These are phyloP conservation scores for Nannoperca obscura DNA, from an alignment of 2,797 vertebrate genomes.

Conservation along the genomic window DNA sequence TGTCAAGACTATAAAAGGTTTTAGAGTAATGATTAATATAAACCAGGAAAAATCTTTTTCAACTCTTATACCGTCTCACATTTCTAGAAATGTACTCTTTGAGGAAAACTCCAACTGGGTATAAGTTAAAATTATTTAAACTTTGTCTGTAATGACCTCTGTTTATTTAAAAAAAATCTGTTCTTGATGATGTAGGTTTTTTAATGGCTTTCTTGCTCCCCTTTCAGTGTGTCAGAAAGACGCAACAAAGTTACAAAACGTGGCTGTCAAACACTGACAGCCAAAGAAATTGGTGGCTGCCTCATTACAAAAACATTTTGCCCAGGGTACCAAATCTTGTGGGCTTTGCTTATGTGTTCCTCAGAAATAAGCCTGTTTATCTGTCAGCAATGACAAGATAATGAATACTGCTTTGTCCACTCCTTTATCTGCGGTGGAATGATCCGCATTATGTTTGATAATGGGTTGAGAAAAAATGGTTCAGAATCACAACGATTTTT, in stretches of 20 bases:
- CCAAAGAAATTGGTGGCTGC: conserved; percentile 16
- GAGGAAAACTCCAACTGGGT: neutral
- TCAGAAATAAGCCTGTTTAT: conserved; percentile 77
- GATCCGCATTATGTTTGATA: conserved; percentile 78
- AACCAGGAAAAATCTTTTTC: conserved; percentile 4
- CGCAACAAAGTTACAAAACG: conserved; percentile 11
- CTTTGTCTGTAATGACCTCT: neutral
- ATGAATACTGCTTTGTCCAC: conserved; percentile 77
- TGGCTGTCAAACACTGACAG: conserved; percentile 27
- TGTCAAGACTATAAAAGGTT: neutral
- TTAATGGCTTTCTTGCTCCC: neutral
- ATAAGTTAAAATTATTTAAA: neutral
- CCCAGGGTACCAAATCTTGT: conserved; percentile 9
- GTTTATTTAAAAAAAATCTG: neutral
- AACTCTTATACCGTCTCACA: neutral
- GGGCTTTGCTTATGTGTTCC: conserved; percentile 58
- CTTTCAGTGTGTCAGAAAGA: conserved; percentile 6
- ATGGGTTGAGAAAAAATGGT: conserved; percentile 43
- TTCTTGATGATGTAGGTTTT: neutral
- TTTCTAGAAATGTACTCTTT: neutral
- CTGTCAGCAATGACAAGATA: conserved; percentile 83
- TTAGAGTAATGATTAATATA: conserved; percentile 9
- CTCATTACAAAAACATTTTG: conserved; percentile 33
- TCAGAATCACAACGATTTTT: conserved; percentile 28
- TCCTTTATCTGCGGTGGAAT: conserved; percentile 75